Evolutionary conservation across 2,888 invertebrate species (phyloP).

Genomic region (Melanchra persicariae): DNA sequence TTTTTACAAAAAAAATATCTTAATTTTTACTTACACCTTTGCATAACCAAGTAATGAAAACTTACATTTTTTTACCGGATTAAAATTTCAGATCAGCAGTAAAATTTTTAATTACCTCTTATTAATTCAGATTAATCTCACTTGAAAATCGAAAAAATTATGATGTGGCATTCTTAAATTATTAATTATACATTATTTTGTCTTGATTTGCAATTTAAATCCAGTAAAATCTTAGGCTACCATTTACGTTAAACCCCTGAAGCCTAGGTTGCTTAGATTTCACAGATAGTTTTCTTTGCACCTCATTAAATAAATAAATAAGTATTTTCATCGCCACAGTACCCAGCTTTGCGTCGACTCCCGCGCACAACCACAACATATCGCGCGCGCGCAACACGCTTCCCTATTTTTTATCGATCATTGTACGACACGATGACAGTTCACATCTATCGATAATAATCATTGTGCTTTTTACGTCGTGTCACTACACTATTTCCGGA

Average conservation of each 20-base stretch:
- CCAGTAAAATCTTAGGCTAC: too few species aligned
- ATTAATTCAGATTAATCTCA: neutral
- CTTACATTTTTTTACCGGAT: neutral
- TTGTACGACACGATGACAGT: slow-evolving; percentile 71
- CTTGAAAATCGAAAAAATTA: too few species aligned
- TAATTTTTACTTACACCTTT: neutral
- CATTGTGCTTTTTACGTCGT: slow-evolving; percentile 66
- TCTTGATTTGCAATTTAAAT: too few species aligned
- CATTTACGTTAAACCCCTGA: neutral
- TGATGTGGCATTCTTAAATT: neutral
- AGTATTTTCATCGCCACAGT: slow-evolving; percentile 57
- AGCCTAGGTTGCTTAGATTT: neutral
- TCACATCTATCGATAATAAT: slow-evolving; percentile 74
- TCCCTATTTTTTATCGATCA: slow-evolving; percentile 79
- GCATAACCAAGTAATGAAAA: neutral
- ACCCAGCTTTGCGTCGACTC: slow-evolving; percentile 54
- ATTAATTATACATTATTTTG: too few species aligned
- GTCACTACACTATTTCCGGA: slow-evolving; percentile 73
- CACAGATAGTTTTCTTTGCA: neutral
- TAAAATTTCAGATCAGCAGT: neutral
- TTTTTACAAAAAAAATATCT: too few species aligned
- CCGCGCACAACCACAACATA: slow-evolving; percentile 61
- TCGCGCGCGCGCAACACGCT: slow-evolving; percentile 64
- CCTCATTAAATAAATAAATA: neutral
- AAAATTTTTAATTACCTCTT: neutral